Percentiles rank a stretch among this genome's conserved stretches.
phyloP scores from a whole-genome alignment of 2,797 vertebrate genomes.

The Parotocinclus haroldoi region DNA sequence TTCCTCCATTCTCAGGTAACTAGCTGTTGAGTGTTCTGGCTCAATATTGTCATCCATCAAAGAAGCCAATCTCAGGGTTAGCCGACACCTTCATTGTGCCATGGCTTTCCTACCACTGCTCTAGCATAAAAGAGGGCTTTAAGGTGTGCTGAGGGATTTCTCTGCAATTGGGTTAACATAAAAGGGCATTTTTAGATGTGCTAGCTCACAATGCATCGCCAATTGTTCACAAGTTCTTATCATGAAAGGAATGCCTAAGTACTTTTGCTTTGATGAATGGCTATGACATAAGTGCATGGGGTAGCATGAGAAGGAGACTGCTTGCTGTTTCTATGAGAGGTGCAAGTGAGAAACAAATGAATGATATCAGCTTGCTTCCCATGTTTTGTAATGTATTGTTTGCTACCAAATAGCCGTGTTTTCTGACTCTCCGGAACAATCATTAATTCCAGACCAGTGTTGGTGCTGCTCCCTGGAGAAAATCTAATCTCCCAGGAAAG shows the following conservation, averaged over 20 bases:
- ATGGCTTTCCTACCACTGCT: constrained; percentile 61
- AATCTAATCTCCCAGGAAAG: background rate
- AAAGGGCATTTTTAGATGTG: constrained; percentile 36
- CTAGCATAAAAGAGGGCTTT: constrained; percentile 60
- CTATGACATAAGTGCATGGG: constrained; percentile 28
- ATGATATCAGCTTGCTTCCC: constrained; percentile 18
- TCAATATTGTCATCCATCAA: constrained; percentile 72
- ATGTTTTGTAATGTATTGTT: constrained; percentile 21
- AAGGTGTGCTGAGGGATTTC: constrained; percentile 32
- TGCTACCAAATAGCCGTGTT: constrained; percentile 21
- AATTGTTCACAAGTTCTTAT: constrained; percentile 52
- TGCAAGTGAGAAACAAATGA: constrained; percentile 16
- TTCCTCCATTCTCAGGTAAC: constrained; percentile 58
- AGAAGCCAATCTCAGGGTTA: constrained; percentile 66
- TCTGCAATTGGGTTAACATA: constrained; percentile 37
- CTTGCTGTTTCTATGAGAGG: constrained; percentile 6
- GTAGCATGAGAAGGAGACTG: constrained; percentile 12
- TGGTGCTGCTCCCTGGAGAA: background rate
- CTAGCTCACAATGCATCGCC: constrained; percentile 54
- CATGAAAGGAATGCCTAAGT: constrained; percentile 54
- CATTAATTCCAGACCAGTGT: constrained; percentile 11
- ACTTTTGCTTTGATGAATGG: constrained; percentile 26
- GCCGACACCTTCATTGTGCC: constrained; percentile 67
- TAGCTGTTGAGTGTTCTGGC: constrained; percentile 55
- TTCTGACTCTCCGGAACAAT: constrained; percentile 21